phyloP scores from a whole-genome alignment of 2,888 invertebrate genomes.

The Entomobrya proxima region DNA sequence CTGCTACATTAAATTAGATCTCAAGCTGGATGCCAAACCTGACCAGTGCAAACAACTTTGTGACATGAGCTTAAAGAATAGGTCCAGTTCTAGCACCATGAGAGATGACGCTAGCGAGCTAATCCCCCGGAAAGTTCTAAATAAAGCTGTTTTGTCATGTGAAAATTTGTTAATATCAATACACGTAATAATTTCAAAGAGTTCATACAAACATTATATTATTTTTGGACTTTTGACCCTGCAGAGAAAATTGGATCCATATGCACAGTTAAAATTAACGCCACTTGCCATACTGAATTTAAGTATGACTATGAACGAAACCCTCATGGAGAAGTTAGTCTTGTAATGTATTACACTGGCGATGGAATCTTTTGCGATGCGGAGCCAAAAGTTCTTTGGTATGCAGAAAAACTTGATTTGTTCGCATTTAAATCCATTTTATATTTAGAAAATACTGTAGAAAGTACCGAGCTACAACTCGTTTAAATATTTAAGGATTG shows the following conservation, averaged over 20 bases:
- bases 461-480: neutral
- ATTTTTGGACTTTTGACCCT: neutral
- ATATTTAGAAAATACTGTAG: neutral
- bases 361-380: conserved; percentile 23
- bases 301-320: conserved; percentile 9
- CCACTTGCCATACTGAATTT: conserved; percentile 9
- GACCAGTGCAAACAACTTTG: neutral
- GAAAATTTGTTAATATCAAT: too few species aligned
- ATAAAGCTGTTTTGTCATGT: too few species aligned
- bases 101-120: too few species aligned
- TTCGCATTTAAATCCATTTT: too few species aligned
- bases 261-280: conserved; percentile 18
- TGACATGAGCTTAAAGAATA: neutral
- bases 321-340: neutral
- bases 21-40: neutral
- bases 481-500: too few species aligned
- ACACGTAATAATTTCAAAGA: too few species aligned
- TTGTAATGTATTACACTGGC: conserved; percentile 17
- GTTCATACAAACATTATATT: neutral
- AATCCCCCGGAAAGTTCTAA: too few species aligned
- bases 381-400: conserved; percentile 54
- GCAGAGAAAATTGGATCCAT: neutral
- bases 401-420: too few species aligned
- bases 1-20: neutral
- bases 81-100: too few species aligned